These are phyloP conservation scores for Campylorhamphus procurvoides DNA, from an alignment of 2,113 vertebrate genomes.

Conservation along the genomic window DNA sequence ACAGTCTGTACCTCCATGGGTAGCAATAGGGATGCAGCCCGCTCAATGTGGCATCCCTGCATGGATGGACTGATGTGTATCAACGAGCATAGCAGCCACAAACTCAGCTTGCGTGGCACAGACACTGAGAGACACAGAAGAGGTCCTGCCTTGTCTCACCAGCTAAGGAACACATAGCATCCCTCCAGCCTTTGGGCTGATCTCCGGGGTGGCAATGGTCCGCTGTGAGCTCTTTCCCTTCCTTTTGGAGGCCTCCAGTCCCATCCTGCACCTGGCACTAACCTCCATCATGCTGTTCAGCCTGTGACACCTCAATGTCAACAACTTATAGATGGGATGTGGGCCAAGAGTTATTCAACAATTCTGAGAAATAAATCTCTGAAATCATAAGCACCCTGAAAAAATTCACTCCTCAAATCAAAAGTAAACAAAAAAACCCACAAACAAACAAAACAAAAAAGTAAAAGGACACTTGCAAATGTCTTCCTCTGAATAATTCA, in stretches of 20 bases:
- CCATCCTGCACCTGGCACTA: background rate
- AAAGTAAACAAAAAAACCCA: background rate
- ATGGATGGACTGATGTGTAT: fast-evolving
- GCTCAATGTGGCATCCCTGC: background rate
- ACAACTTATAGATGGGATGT: fast-evolving
- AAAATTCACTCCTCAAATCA: background rate
- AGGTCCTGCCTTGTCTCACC: background rate
- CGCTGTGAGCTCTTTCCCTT: background rate
- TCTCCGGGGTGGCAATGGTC: background rate
- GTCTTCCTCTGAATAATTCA: background rate
- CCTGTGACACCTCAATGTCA: background rate
- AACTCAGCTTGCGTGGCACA: background rate
- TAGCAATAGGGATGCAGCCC: background rate
- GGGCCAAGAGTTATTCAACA: background rate
- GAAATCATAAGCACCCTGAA: background rate
- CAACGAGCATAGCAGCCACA: background rate
- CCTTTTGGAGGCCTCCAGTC: background rate
- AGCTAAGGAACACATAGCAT: background rate
- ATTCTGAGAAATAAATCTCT: background rate
- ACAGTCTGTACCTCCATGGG: fast-evolving
- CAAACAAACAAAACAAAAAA: background rate
- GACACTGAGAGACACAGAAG: background rate
- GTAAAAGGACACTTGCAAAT: background rate
- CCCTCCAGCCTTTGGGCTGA: background rate
- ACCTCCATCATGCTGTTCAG: background rate